phyloP scores from a whole-genome alignment of 2,797 vertebrate genomes.

The Tragopan temminckii region DNA sequence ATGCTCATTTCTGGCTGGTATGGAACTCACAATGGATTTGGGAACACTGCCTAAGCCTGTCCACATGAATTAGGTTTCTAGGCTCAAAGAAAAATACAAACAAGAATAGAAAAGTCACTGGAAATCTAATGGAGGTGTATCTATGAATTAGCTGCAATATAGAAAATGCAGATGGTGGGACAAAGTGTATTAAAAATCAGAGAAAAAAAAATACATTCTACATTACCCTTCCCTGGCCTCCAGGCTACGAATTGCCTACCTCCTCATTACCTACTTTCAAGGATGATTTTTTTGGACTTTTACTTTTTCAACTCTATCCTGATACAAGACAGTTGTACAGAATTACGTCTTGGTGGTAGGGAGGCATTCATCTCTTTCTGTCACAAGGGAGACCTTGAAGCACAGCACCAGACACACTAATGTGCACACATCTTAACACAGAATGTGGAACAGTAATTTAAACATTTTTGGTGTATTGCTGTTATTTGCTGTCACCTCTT shows the following conservation, averaged over 20 bases:
- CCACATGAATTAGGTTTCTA: slow-evolving; percentile 1
- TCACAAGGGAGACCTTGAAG: not conserved
- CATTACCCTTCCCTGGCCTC: not conserved
- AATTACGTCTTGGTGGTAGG: accelerated
- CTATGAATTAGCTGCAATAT: not conserved
- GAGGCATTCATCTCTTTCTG: not conserved
- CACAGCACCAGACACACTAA: not conserved
- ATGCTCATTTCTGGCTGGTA: not conserved
- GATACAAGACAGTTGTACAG: not conserved
- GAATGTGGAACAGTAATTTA: not conserved
- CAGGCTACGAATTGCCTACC: not conserved
- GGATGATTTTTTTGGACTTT: not conserved
- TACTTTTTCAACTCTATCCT: not conserved
- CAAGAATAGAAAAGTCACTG: not conserved
- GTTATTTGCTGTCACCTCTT: not conserved
- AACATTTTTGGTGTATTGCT: not conserved
- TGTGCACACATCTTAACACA: not conserved
- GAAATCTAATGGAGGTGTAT: not conserved
- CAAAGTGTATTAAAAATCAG: accelerated
- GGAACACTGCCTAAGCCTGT: not conserved
- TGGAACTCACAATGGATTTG: not conserved
- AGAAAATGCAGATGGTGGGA: not conserved
- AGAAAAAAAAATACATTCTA: not conserved
- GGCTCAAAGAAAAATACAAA: not conserved
- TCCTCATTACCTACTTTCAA: not conserved